phyloP scores from a whole-genome alignment of 2,888 invertebrate species.

The Embidobia sp. region DNA sequence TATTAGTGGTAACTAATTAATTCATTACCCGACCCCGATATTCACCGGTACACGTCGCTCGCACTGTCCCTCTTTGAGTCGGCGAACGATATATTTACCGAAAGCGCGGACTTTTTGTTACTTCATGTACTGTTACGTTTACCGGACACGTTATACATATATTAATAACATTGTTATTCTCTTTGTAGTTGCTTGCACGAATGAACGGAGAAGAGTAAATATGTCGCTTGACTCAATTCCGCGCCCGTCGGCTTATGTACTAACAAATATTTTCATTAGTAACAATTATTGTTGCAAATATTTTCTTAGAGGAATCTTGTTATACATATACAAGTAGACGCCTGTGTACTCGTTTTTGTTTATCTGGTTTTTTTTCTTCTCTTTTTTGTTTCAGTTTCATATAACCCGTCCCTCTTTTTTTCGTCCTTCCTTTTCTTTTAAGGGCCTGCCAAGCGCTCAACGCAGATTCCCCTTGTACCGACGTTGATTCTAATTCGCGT shows the following conservation, averaged over 20 bases:
- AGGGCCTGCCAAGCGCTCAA: not conserved
- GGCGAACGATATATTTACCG: slow-evolving; percentile 47
- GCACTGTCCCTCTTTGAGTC: slow-evolving; percentile 67
- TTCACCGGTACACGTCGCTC: slow-evolving; percentile 71
- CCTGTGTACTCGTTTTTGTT: slow-evolving; percentile 51
- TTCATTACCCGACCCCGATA: slow-evolving; percentile 69
- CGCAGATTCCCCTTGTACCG: not conserved
- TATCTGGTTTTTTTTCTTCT: slow-evolving; percentile 3
- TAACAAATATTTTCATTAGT: slow-evolving; percentile 64
- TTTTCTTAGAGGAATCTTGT: slow-evolving; percentile 60
- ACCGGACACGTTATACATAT: slow-evolving; percentile 38
- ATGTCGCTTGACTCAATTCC: slow-evolving; percentile 63
- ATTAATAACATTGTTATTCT: slow-evolving; percentile 54
- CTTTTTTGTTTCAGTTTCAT: not conserved
- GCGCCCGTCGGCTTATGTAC: slow-evolving; percentile 65
- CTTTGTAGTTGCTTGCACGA: slow-evolving; percentile 66
- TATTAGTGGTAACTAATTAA: slow-evolving; percentile 80
- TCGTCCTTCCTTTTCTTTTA: not conserved
- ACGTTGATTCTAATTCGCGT: too few relatives aligned
- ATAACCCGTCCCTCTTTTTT: not conserved
- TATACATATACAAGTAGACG: slow-evolving; percentile 59
- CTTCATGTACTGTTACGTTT: slow-evolving; percentile 12
- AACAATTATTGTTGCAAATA: slow-evolving; percentile 57
- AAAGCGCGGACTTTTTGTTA: slow-evolving; percentile 31
- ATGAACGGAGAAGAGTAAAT: slow-evolving; percentile 63